Percentiles rank a stretch among this genome's conserved stretches.
These are phyloP conservation scores for Drosophila lacicola DNA, from an alignment of 2,888 invertebrate genomes.

Conservation along the genomic window DNA sequence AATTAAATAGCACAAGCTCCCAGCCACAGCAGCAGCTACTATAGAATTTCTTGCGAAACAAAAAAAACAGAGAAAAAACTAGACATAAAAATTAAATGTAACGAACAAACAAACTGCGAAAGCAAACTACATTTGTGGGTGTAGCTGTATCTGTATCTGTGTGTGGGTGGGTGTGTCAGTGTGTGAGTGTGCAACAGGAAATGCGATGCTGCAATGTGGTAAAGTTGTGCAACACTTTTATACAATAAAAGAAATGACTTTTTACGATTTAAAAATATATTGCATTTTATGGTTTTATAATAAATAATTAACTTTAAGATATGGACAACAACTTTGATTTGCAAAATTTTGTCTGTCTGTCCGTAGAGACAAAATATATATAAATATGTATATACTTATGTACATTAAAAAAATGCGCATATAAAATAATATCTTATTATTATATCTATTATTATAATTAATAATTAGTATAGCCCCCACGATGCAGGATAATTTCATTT, in stretches of 20 bases:
- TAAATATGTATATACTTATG: too few species aligned
- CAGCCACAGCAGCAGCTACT: slow-evolving; percentile 1
- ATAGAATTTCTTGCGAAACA: slow-evolving; percentile 11
- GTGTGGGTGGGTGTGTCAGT: slow-evolving; percentile 3
- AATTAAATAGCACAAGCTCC: slow-evolving; percentile 63
- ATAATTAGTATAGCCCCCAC: too few species aligned
- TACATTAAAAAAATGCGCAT: too few species aligned
- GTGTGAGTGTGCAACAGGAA: slow-evolving; percentile 36
- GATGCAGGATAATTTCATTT: too few species aligned
- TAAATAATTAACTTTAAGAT: not conserved
- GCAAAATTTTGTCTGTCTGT: too few species aligned
- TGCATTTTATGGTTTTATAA: slow-evolving; percentile 1
- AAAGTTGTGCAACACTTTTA: slow-evolving; percentile 23
- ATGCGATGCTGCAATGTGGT: slow-evolving; percentile 31
- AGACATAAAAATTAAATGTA: slow-evolving; percentile 51
- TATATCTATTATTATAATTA: too few species aligned
- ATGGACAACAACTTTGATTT: too few species aligned
- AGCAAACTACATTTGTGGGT: not conserved
- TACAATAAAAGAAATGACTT: not conserved
- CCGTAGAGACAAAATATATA: too few species aligned
- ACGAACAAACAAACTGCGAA: slow-evolving; percentile 43
- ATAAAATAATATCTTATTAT: too few species aligned
- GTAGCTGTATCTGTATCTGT: not conserved
- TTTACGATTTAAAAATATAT: slow-evolving; percentile 2
- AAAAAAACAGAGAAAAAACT: slow-evolving; percentile 10